phyloP scores from a whole-genome alignment of 2,888 invertebrate species.

The Willowsia nigromaculata region DNA sequence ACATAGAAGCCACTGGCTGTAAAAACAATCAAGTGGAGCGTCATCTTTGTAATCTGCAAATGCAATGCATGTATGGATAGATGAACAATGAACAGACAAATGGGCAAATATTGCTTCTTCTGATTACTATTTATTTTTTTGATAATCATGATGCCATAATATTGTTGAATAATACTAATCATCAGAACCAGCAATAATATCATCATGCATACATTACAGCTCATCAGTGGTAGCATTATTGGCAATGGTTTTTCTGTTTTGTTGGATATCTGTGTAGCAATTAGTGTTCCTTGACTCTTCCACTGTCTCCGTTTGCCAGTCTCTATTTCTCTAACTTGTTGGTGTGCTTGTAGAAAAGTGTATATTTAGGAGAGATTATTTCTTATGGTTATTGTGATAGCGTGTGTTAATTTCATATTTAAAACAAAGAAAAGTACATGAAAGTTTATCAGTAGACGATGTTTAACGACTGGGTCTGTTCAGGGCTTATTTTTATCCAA shows the following conservation, averaged over 20 bases:
- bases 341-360: background rate
- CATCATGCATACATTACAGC: constrained; percentile 20
- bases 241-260: background rate
- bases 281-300: background rate
- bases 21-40: background rate
- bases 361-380: constrained; percentile 26
- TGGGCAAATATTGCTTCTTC: constrained; percentile 15
- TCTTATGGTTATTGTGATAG: constrained; percentile 36
- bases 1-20: background rate
- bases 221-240: constrained; percentile 3
- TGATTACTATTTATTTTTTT: constrained; percentile 23
- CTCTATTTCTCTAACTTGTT: background rate
- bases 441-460: background rate
- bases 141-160: constrained; percentile 6
- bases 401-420: constrained; percentile 66
- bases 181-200: background rate
- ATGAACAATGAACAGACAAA: background rate
- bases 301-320: background rate
- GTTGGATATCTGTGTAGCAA: background rate
- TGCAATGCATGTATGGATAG: background rate
- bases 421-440: background rate
- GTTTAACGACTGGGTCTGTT: constrained; percentile 51
- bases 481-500: background rate
- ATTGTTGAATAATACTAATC: constrained; percentile 16
- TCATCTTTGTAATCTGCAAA: background rate